These are phyloP conservation scores for Desoria tigrina DNA, from an alignment of 2,888 invertebrate species.

Conservation along the genomic window DNA sequence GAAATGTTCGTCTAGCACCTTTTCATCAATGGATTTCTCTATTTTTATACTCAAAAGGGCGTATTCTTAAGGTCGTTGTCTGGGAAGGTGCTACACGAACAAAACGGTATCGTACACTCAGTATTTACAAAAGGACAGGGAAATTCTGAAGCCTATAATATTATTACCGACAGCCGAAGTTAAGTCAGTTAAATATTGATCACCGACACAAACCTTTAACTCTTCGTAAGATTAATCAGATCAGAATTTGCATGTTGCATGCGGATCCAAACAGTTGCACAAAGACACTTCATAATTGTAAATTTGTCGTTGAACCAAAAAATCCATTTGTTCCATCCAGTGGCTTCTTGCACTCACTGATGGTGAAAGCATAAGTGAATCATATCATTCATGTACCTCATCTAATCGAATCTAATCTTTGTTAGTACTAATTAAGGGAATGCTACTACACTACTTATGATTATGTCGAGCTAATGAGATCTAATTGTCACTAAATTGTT, in stretches of 20 bases:
- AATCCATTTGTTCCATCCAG: background rate
- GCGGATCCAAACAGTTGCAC: background rate
- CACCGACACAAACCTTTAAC: too few species aligned
- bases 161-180: too few species aligned
- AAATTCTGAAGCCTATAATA: too few species aligned
- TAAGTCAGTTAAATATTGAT: too few species aligned
- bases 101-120: background rate
- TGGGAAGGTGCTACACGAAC: slow-evolving; percentile 19
- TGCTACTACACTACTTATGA: too few species aligned
- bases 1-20: slow-evolving; percentile 13
- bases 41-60: slow-evolving; percentile 46
- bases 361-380: slow-evolving; percentile 16
- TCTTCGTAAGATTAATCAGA: too few species aligned
- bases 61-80: slow-evolving; percentile 50
- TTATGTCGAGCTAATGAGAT: too few species aligned
- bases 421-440: background rate
- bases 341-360: slow-evolving; percentile 5
- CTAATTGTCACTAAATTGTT: too few species aligned
- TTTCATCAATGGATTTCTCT: slow-evolving; percentile 31
- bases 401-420: background rate
- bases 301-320: too few species aligned
- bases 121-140: too few species aligned
- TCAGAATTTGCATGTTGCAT: too few species aligned
- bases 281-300: too few species aligned
- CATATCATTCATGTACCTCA: slow-evolving; percentile 50